Evolutionary conservation across 2,888 invertebrate species (phyloP).

Genomic region (Ophion ventricosus): DNA sequence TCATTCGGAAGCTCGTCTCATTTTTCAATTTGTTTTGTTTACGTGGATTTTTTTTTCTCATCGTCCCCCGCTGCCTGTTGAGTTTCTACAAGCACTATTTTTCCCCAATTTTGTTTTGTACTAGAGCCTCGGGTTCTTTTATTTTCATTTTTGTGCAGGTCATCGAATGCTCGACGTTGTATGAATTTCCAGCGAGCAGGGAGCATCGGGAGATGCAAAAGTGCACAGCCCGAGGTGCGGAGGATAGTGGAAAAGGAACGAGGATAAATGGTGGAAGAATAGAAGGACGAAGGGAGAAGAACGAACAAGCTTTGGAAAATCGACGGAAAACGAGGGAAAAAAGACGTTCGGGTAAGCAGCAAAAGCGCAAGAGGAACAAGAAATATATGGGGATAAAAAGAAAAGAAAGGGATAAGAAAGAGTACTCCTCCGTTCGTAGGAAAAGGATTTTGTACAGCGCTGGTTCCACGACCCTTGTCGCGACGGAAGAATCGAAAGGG

Average conservation of each 20-base stretch:
- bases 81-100: conserved; percentile 16
- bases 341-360: conserved; percentile 30
- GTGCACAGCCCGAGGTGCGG: conserved; percentile 44
- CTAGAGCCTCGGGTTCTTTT: conserved; percentile 3
- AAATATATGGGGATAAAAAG: background rate
- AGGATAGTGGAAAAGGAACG: background rate
- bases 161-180: conserved; percentile 46
- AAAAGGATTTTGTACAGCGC: conserved; percentile 60
- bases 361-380: conserved; percentile 40
- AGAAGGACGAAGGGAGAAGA: conserved; percentile 14
- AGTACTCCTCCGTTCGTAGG: conserved; percentile 44
- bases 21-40: background rate
- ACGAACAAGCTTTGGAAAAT: conserved; percentile 43
- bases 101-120: background rate
- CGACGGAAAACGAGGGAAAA: conserved; percentile 46
- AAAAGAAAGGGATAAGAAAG: conserved; percentile 17
- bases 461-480: conserved; percentile 46
- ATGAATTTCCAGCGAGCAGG: conserved; percentile 42
- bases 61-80: background rate
- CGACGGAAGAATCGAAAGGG: conserved; percentile 41
- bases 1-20: too few species aligned
- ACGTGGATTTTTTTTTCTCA: background rate
- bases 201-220: conserved; percentile 56
- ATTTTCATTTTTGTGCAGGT: conserved; percentile 13
- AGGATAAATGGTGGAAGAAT: conserved; percentile 23